Evolutionary conservation across 2,888 invertebrate genomes (phyloP), one percentile per base, ranked within the genome.

Genomic region (Drosophila algonquin): DNA sequence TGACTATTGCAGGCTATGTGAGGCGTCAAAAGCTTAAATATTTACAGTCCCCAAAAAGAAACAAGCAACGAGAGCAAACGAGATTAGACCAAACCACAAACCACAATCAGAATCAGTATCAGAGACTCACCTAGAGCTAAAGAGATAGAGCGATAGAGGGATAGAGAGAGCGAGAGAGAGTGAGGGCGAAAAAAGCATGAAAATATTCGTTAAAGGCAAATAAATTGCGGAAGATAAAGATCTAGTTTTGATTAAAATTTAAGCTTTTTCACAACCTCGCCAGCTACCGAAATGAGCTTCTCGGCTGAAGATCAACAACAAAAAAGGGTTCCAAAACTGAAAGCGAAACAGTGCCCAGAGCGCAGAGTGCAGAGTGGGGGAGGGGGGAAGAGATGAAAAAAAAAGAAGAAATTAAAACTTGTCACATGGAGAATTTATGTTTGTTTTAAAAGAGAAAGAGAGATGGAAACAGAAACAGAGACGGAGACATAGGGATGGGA

Each of bases 221-320:
- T 85, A 89, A 87, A 79, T 85, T 77, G 81, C 80, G 64, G 71
- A 52, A 76, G 89, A 89, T 88, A 88, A 89, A 75, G 78, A 89
- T 88, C 84, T 83, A 79, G 83, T 86, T 89, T 89, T 86, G 88
- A 86, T 89, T 86, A 89, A 89, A 89, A 89, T 89, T 86, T 87
- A 86, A 86, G 86, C 86, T 86, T 89, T 86, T 86, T 86, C 89
- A 86, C 86, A 86, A 89, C 83, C 89, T 81, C 55, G 73, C 59
- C 76, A 73, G 86, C 86, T 86, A 86, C 86, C 76, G 86, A 83
- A 74, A 77, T 76, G 61, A 53, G 58, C 24, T 24, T 64, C 21
- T 60, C 21, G 32, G 45, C 40, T 57, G 46, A 40, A 50, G 35
- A 44, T 35, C 21, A 68, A 56, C 47, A 46, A 58, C 18, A 53